Percentiles rank a stretch among this genome's conserved stretches.
These are phyloP conservation scores for Macrophya alboannulata DNA, from an alignment of 2,888 invertebrate species.

Conservation along the genomic window DNA sequence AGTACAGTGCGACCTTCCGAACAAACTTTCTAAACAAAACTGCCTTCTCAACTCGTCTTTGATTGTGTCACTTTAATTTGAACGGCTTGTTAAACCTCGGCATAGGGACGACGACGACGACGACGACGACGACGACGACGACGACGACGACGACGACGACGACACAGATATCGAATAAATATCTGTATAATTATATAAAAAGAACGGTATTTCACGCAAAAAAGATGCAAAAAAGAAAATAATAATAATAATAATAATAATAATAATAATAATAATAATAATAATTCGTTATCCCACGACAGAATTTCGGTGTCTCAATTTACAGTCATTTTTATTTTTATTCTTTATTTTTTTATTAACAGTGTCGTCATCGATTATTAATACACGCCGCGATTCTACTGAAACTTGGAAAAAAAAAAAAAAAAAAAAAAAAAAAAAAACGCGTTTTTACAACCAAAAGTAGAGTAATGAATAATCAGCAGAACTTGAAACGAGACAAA, in stretches of 20 bases:
- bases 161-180: constrained; percentile 19
- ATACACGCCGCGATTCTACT: not conserved
- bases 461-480: no score
- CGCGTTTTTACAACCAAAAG: no score
- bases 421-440: no score
- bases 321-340: not conserved
- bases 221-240: not conserved
- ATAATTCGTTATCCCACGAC: not conserved
- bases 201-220: not conserved
- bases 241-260: no score
- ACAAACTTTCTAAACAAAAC: constrained; percentile 73
- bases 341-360: not conserved
- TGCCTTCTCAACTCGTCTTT: constrained; percentile 56
- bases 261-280: not conserved
- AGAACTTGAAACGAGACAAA: no score
- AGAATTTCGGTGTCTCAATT: not conserved
- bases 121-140: no score
- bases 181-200: not conserved
- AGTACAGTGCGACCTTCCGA: constrained; percentile 42
- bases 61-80: constrained; percentile 46
- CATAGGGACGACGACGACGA: not conserved
- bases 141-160: constrained; percentile 8
- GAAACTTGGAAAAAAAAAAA: no score
- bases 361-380: not conserved
- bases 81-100: constrained; percentile 37